Conservation (phyloP, 2,888 invertebrate genomes). For the Megalurothrips usitatus region DNA sequence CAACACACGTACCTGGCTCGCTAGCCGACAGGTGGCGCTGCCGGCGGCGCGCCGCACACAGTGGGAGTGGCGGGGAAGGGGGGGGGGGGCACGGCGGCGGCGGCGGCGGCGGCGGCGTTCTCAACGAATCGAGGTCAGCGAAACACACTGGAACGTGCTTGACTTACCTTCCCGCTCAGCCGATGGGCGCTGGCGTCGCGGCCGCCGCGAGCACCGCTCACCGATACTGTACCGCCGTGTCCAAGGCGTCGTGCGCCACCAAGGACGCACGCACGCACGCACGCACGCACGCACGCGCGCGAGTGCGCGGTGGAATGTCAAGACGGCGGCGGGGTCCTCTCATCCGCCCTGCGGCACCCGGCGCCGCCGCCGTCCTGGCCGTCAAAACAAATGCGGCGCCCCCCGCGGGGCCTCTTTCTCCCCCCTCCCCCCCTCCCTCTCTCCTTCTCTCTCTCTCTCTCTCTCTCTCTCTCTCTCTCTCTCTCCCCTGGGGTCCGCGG, state of each 20-base stretch:
- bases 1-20: too few relatives aligned
- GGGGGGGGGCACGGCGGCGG: background rate
- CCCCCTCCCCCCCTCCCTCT: too few relatives aligned
- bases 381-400: too few relatives aligned
- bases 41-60: background rate
- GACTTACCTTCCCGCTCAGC: conserved; percentile 17
- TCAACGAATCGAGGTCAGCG: conserved; percentile 22
- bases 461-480: background rate
- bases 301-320: too few relatives aligned
- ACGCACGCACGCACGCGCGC: background rate
- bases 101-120: background rate
- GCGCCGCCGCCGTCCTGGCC: too few relatives aligned
- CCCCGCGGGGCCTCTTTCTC: too few relatives aligned
- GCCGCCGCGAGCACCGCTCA: background rate
- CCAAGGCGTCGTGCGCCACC: background rate
- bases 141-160: conserved; percentile 19
- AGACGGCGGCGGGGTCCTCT: too few relatives aligned
- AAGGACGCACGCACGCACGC: background rate
- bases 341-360: too few relatives aligned
- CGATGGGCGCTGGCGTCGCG: background rate
- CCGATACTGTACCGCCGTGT: background rate
- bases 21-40: conserved; percentile 14
- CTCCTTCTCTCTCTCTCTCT: background rate
- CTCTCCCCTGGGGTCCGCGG: background rate
- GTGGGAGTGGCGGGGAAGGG: background rate